phyloP scores from a whole-genome alignment of 2,113 vertebrate genomes.

The Accipiter cooperii region DNA sequence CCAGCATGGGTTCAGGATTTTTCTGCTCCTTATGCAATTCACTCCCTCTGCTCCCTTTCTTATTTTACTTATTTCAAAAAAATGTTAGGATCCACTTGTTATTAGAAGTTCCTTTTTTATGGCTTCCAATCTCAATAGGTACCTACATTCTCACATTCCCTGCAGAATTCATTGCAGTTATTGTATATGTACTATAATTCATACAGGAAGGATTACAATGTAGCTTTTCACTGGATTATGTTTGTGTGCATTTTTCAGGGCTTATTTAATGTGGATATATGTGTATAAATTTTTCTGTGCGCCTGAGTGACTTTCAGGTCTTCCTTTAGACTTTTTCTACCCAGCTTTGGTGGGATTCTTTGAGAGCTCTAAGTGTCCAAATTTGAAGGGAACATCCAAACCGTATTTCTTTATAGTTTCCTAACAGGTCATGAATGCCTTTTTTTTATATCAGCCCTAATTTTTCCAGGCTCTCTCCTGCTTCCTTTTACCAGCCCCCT shows the following conservation, averaged over 20 bases:
- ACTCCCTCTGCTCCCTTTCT: conserved; percentile 26
- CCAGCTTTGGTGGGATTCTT: neutral
- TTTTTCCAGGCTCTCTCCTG: neutral
- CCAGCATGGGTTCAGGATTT: conserved; percentile 61
- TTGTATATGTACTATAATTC: neutral
- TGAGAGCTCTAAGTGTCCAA: neutral
- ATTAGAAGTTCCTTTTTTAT: conserved; percentile 11
- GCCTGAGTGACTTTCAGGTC: neutral
- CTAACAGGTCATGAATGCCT: neutral
- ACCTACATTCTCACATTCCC: conserved; percentile 21
- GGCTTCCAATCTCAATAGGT: conserved; percentile 28
- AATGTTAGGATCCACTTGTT: conserved; percentile 26
- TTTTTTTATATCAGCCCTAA: neutral
- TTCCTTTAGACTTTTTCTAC: neutral
- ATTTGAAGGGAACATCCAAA: neutral
- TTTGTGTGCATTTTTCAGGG: conserved; percentile 1
- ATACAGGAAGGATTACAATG: neutral
- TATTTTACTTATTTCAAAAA: conserved; percentile 46
- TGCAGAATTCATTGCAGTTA: neutral
- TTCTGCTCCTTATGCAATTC: conserved; percentile 25
- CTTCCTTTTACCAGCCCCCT: neutral
- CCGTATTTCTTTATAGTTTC: neutral
- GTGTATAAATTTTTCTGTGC: neutral
- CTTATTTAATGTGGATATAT: neutral
- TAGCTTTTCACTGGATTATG: neutral